Percentiles rank a stretch among this genome's conserved stretches.
phyloP scores from a whole-genome alignment of 2,797 vertebrate species.

The Macropodus opercularis region DNA sequence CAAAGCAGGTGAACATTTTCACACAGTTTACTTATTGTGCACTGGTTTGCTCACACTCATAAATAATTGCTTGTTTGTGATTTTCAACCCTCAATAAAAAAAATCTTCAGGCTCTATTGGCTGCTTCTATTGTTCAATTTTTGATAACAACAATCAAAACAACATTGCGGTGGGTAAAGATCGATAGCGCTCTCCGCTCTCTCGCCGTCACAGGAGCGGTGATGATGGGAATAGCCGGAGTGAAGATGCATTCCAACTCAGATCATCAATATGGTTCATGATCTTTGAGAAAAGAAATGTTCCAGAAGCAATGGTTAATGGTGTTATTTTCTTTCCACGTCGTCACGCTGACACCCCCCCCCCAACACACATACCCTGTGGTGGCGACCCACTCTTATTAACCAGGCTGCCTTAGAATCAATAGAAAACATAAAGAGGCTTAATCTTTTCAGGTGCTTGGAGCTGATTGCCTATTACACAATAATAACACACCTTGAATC shows the following conservation, averaged over 20 bases:
- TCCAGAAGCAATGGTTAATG: constrained; percentile 78
- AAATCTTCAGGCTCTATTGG: constrained; percentile 69
- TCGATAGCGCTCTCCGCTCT: constrained; percentile 71
- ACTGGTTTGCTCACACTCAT: constrained; percentile 56
- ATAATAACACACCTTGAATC: constrained; percentile 80
- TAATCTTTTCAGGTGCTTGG: constrained; percentile 81
- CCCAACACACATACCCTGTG: constrained; percentile 58
- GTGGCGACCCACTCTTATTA: constrained; percentile 76
- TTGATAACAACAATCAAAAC: constrained; percentile 77
- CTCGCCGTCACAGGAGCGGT: constrained; percentile 38
- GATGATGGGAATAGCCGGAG: constrained; percentile 61
- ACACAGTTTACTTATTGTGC: constrained; percentile 48
- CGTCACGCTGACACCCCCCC: constrained; percentile 33
- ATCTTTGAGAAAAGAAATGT: constrained; percentile 79
- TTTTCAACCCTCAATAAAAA: constrained; percentile 67
- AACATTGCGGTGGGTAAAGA: constrained; percentile 54
- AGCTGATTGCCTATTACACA: constrained; percentile 83
- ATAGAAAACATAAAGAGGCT: constrained; percentile 81
- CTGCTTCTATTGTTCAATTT: constrained; percentile 73
- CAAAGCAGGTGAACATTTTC: constrained; percentile 44
- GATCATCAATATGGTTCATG: constrained; percentile 78
- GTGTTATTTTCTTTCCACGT: constrained; percentile 69
- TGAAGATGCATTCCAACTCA: constrained; percentile 73
- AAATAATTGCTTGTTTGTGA: constrained; percentile 77
- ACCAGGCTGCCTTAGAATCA: constrained; percentile 78